Evolutionary conservation across 2,113 vertebrate species (phyloP), one percentile per base, ranked within the genome.

Genomic region (Spilogale gracilis): DNA sequence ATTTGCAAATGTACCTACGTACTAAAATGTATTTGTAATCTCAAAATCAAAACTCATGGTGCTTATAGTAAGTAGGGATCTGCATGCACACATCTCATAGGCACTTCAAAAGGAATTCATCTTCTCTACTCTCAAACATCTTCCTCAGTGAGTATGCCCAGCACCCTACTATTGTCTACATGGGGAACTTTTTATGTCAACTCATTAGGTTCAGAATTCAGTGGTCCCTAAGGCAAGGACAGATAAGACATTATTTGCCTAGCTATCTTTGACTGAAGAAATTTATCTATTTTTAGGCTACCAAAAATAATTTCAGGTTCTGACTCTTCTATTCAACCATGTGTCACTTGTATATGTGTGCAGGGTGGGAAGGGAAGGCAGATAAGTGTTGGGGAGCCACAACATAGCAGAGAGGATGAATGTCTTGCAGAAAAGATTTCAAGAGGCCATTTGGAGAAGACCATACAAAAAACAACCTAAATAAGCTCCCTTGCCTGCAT

Each of bases 401-500:
- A 21, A 61, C 13, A 63, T 9, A 63, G 32, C 23, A 54, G 74
- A 74, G 76, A 52, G 54, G 27, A 45, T 43, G 43, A 95, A 71
- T 45, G 5, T 61, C 27, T 54, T 80, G 20, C 58, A 63, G 16
- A 94, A 96, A 84, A 73, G 56, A 74, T 80, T 96, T 79, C 86
- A 94, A 94, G 85, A 94, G n/a, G 25, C 25, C 45, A 38, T 91
- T 81, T 86, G 61, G 56, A 79, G 85, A 86, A 38, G 74, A 94
- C 16, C 21, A 71, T 30, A 69, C 54, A 54, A 86, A 74, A 82
- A n/a, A 43, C 23, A 82, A 56, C 21, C 80, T 79, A 90, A 80
- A 58, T 67, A 91, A 91, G 38, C 30, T 21, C 10, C 43, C 65
- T 32, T 58, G 54, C 23, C 48, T 38, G 4, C 10, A 32, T 80